Evolutionary conservation across 2,113 vertebrate genomes (phyloP).

Genomic region (Chlamydotis undulata): DNA sequence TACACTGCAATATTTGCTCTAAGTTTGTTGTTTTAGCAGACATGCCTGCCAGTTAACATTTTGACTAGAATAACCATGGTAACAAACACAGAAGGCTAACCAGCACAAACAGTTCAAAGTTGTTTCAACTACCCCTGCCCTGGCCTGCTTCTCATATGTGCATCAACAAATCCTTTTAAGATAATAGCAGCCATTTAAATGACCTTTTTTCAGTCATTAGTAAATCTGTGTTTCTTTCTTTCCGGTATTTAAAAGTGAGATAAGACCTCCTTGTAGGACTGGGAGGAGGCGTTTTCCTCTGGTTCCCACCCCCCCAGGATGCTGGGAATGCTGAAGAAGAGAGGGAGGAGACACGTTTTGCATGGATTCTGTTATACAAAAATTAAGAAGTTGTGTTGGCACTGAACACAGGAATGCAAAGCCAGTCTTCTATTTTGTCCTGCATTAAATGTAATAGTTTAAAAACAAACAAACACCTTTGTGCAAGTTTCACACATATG

Average conservation of each 20-base stretch:
- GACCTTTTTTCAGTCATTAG: background rate
- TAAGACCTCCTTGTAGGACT: background rate
- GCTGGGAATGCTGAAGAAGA: background rate
- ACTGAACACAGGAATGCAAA: background rate
- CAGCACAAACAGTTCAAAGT: constrained; percentile 2
- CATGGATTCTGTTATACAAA: background rate
- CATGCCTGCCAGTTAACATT: background rate
- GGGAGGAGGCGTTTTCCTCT: background rate
- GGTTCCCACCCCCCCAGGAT: background rate
- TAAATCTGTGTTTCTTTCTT: background rate
- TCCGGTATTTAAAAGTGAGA: background rate
- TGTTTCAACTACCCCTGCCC: background rate
- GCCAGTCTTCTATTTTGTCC: background rate
- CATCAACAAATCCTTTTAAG: background rate
- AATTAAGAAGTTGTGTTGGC: background rate
- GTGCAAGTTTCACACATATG: background rate
- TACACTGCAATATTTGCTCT: background rate
- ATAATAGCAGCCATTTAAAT: background rate
- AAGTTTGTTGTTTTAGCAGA: constrained; percentile 42
- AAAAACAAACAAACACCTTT: background rate
- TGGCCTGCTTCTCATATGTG: background rate
- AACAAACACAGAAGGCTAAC: background rate
- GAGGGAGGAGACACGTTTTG: background rate
- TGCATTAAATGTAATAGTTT: background rate
- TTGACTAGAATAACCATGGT: constrained; percentile 38